Percentiles rank a stretch among this genome's conserved stretches.
Conservation (phyloP, 1,140 invertebrate species). For the Diprion similis region DNA sequence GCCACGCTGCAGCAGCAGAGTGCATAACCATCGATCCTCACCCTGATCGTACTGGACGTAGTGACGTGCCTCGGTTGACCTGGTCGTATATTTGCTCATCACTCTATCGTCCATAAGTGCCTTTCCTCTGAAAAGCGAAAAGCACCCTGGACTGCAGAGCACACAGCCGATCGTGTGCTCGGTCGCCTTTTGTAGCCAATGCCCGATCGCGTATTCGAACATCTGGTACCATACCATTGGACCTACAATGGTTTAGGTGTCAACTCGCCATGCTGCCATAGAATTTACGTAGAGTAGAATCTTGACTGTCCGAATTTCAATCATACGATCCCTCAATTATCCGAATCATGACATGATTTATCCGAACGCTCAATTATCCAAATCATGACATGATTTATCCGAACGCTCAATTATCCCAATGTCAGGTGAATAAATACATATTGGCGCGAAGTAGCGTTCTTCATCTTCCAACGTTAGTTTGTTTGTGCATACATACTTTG, state of each 20-base stretch:
- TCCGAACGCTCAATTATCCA: no score
- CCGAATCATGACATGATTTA: no score
- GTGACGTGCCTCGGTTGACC: slow-evolving; percentile 81
- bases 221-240: slow-evolving; percentile 94
- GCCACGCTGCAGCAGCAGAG: slow-evolving; percentile 83
- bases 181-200: slow-evolving; percentile 96
- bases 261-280: no score
- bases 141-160: slow-evolving; percentile 90
- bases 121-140: slow-evolving; percentile 86
- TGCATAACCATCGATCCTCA: slow-evolving; percentile 89
- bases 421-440: no score
- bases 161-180: slow-evolving; percentile 92
- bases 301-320: no score
- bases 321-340: no score
- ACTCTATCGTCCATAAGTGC: slow-evolving; percentile 93
- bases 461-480: no score
- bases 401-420: no score
- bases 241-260: slow-evolving; percentile 56
- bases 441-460: no score
- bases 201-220: slow-evolving; percentile 93
- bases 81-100: slow-evolving; percentile 85
- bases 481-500: no score
- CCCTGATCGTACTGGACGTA: slow-evolving; percentile 95
- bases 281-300: no score
- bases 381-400: no score